phyloP scores from a whole-genome alignment of 1,140 invertebrate species.

The Eupeodes corollae region DNA sequence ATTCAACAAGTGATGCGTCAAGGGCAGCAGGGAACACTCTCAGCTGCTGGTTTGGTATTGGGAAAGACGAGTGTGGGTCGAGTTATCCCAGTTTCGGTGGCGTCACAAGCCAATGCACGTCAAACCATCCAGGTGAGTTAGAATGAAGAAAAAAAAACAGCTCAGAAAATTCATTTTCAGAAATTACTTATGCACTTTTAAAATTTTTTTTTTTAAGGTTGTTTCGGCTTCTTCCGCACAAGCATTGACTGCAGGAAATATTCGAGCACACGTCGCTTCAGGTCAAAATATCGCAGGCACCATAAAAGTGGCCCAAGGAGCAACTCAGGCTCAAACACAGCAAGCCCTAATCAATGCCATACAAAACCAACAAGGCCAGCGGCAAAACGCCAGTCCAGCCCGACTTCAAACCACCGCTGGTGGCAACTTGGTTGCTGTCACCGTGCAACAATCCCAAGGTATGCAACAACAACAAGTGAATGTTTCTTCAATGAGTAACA shows the following conservation, averaged over 20 bases:
- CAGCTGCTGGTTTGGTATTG: constrained; percentile 25
- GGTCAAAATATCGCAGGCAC: constrained; percentile 36
- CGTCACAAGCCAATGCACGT: constrained; percentile 28
- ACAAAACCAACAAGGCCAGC: constrained; percentile 36
- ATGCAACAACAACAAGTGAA: constrained; percentile 14
- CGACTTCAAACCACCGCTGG: constrained; percentile 39
- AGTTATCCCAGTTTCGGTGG: constrained; percentile 34
- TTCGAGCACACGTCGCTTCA: constrained; percentile 35
- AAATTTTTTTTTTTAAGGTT: constrained; percentile 25
- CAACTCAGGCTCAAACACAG: constrained; percentile 30
- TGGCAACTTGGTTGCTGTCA: constrained; percentile 39
- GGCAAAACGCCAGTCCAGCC: constrained; percentile 39
- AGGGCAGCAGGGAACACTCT: constrained; percentile 33
- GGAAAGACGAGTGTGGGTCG: constrained; percentile 34
- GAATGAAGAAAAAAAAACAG: not conserved
- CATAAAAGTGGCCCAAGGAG: constrained; percentile 38
- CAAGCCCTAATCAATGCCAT: constrained; percentile 35
- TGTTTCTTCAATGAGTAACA: not conserved
- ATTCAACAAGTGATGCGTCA: constrained; percentile 65
- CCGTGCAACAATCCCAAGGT: constrained; percentile 33
- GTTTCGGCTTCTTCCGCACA: constrained; percentile 40
- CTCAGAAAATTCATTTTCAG: not conserved
- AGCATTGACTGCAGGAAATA: constrained; percentile 34
- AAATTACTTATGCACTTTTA: not conserved
- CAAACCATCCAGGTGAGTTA: constrained; percentile 33